phyloP scores from a whole-genome alignment of 2,888 invertebrate species.

The Trypoxylon attenuatum region DNA sequence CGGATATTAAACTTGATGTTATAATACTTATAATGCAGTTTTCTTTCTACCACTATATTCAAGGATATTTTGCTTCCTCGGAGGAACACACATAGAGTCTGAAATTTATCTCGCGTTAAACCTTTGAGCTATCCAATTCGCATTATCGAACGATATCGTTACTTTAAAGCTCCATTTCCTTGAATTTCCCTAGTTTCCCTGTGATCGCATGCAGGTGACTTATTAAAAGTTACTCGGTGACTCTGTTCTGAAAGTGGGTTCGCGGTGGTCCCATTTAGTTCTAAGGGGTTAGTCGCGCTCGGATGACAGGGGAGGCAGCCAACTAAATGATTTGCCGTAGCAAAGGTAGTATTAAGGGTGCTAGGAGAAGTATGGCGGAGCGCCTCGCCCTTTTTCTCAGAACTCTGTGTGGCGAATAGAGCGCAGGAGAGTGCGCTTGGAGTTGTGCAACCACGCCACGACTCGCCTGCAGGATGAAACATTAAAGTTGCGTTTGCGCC shows the following conservation, averaged over 20 bases:
- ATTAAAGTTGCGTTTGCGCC: slow-evolving; percentile 49
- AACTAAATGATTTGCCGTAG: slow-evolving; percentile 59
- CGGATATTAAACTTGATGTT: no score
- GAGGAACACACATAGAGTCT: no score
- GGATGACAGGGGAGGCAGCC: slow-evolving; percentile 31
- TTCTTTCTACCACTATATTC: no score
- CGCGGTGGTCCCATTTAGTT: background rate
- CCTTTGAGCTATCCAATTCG: no score
- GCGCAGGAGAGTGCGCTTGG: slow-evolving; percentile 26
- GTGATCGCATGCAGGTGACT: no score
- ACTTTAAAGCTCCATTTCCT: no score
- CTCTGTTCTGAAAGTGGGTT: background rate
- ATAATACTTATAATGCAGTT: no score
- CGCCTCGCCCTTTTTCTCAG: slow-evolving; percentile 46
- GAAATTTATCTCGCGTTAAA: no score
- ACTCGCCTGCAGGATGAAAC: slow-evolving; percentile 45
- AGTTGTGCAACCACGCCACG: slow-evolving; percentile 20
- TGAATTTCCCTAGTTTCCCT: no score
- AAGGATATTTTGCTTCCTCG: no score
- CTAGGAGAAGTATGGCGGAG: slow-evolving; percentile 39
- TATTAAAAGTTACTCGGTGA: no score
- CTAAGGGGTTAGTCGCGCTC: background rate
- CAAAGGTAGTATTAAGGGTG: slow-evolving; percentile 33
- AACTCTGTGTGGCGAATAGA: slow-evolving; percentile 23
- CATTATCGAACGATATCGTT: no score